phyloP scores from a whole-genome alignment of 2,113 vertebrate genomes.

The Zapus hudsonius region DNA sequence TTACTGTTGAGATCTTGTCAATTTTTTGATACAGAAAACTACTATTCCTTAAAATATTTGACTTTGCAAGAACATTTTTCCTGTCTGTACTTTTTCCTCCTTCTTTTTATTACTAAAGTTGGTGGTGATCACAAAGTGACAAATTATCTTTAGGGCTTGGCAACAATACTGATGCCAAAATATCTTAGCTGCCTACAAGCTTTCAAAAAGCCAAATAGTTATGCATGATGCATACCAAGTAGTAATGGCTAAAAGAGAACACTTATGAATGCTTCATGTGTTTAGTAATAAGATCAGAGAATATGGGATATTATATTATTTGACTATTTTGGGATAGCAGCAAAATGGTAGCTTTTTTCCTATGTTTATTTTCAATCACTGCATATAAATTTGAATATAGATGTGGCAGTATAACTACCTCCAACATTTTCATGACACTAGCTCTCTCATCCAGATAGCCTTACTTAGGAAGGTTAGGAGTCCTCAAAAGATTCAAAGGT shows the following conservation, averaged over 20 bases:
- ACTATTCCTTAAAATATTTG: neutral
- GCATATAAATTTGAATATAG: neutral
- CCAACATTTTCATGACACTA: neutral
- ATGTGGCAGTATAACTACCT: neutral
- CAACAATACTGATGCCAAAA: neutral
- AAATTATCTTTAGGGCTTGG: neutral
- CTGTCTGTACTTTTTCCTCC: neutral
- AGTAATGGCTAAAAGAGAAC: neutral
- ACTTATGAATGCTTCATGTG: neutral
- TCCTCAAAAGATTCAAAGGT: neutral
- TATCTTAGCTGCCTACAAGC: neutral
- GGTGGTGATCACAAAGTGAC: neutral
- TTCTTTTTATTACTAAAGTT: neutral
- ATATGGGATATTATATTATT: neutral
- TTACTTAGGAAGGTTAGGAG: neutral
- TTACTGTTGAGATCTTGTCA: too few relatives aligned
- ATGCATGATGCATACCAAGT: neutral
- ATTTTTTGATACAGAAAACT: too few relatives aligned
- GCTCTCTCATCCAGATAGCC: neutral
- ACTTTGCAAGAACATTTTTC: neutral
- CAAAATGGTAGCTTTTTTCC: neutral
- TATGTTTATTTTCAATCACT: neutral
- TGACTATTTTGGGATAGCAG: neutral
- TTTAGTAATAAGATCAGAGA: neutral
- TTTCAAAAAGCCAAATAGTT: conserved; percentile 4